A percentile compares a stretch with the other conserved stretches of the same genome.
These are phyloP conservation scores for Gallinago solitaria DNA, from an alignment of 2,797 vertebrate species.

Conservation along the genomic window DNA sequence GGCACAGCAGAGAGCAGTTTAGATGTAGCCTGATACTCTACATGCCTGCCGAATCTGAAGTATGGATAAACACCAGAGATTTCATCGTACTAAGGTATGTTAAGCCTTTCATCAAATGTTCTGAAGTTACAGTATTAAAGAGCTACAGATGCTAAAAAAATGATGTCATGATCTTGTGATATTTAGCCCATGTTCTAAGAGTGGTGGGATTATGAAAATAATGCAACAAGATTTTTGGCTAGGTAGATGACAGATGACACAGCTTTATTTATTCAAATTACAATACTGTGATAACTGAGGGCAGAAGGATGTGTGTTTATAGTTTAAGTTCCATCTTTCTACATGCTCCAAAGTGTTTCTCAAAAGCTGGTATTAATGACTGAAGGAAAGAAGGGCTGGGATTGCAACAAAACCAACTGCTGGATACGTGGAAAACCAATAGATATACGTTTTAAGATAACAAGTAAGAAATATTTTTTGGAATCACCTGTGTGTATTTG, in stretches of 20 bases:
- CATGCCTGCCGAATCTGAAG: not conserved
- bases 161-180: slow-evolving; percentile 39
- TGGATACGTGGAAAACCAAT: not conserved
- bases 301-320: not conserved
- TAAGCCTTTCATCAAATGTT: slow-evolving; percentile 41
- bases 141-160: slow-evolving; percentile 45
- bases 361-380: not conserved
- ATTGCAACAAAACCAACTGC: not conserved
- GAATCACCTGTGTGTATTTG: not conserved
- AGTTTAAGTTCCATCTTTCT: not conserved
- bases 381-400: not conserved
- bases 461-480: not conserved
- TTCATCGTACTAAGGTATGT: not conserved
- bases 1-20: not conserved
- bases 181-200: not conserved
- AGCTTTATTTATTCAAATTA: not conserved
- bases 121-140: slow-evolving; percentile 17
- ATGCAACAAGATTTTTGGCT: not conserved
- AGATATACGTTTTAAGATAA: not conserved
- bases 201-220: slow-evolving; percentile 12
- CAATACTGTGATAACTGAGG: not conserved
- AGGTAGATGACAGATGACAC: not conserved
- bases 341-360: not conserved
- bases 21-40: not conserved
- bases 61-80: not conserved